phyloP scores from a whole-genome alignment of 1,140 invertebrate species.

The Panagrolaimus sp. region DNA sequence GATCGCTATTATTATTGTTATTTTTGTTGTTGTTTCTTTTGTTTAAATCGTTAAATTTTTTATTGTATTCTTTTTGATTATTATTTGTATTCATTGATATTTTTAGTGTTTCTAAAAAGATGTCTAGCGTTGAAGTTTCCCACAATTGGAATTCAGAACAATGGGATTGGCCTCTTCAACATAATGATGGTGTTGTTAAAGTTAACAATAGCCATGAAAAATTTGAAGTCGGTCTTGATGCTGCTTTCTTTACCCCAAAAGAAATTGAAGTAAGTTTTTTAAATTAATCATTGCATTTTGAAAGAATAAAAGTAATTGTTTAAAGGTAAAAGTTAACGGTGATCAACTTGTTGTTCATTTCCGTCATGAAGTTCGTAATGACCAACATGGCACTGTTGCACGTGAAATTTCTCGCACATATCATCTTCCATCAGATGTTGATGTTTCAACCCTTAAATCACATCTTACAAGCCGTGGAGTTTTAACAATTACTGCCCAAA shows the following conservation, averaged over 20 bases:
- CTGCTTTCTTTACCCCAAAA: constrained; percentile 32
- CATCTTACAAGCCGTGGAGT: constrained; percentile 45
- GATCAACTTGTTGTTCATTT: constrained; percentile 47
- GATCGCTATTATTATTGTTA: too few relatives aligned
- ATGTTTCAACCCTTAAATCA: constrained; percentile 43
- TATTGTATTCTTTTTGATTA: too few relatives aligned
- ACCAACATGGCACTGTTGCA: constrained; percentile 42
- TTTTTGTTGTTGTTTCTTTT: too few relatives aligned
- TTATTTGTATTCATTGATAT: too few relatives aligned
- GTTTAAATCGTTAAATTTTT: too few relatives aligned
- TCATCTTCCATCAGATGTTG: constrained; percentile 47
- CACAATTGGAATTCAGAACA: constrained; percentile 25
- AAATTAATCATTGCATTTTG: background rate
- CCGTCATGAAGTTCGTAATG: constrained; percentile 47
- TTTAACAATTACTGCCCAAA: constrained; percentile 47
- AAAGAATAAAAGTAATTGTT: background rate
- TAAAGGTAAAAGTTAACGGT: constrained; percentile 41
- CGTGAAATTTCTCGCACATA: constrained; percentile 50
- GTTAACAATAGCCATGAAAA: constrained; percentile 34
- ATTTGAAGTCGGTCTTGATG: constrained; percentile 41
- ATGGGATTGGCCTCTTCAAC: constrained; percentile 46
- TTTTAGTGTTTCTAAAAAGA: background rate
- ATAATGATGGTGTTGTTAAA: constrained; percentile 47
- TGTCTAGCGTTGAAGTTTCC: constrained; percentile 17
- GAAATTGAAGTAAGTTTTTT: constrained; percentile 36